A percentile compares a stretch with the other conserved stretches of the same genome.
Evolutionary conservation across 2,797 vertebrate species (phyloP).

Genomic region (Taenioides sp.): DNA sequence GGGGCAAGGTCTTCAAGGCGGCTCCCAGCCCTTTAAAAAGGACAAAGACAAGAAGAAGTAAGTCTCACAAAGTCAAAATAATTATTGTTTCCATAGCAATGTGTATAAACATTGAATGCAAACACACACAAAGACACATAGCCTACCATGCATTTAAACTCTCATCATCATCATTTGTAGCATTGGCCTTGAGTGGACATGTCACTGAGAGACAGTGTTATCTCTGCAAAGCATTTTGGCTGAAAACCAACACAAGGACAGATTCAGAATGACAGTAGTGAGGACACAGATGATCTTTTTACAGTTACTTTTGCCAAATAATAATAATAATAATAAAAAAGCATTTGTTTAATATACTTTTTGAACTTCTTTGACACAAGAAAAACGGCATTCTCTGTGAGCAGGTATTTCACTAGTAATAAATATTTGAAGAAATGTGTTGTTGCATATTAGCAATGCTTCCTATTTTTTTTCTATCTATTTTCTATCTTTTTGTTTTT

Average conservation of each 20-base stretch:
- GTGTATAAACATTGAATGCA: background rate
- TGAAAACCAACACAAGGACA: conserved; percentile 57
- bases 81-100: background rate
- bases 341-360: conserved; percentile 33
- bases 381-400: background rate
- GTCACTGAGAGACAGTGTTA: conserved; percentile 43
- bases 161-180: conserved; percentile 17
- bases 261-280: conserved; percentile 66
- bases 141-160: background rate
- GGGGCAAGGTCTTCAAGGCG: conserved; percentile 87
- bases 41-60: conserved; percentile 98
- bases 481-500: conserved; percentile 32
- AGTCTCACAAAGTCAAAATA: conserved; percentile 57
- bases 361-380: background rate
- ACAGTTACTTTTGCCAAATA: background rate
- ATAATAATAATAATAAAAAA: background rate
- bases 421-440: background rate
- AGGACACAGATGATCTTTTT: conserved; percentile 60
- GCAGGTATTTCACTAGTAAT: background rate
- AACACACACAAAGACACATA: background rate
- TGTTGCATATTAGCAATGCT: conserved; percentile 15
- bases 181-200: conserved; percentile 15
- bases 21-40: conserved; percentile 85
- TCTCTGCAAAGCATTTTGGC: conserved; percentile 64
- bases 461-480: background rate